Percentiles rank a stretch among this genome's conserved stretches.
Conservation (phyloP, 1,140 invertebrate genomes). For the Luehdorfia chinensis region DNA sequence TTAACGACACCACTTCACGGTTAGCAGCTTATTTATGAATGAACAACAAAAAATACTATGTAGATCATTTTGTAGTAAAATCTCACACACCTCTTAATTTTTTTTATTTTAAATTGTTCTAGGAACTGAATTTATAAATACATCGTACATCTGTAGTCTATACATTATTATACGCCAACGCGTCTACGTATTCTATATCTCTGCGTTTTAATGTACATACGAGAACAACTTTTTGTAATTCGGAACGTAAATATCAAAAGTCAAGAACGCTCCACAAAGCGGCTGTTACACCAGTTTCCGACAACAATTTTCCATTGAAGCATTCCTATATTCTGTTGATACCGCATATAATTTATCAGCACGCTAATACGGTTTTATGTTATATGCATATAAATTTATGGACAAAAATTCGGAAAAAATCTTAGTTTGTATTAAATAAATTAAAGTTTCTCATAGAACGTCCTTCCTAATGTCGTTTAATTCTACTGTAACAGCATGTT, state of each 20-base stretch:
- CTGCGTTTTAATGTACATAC: background rate
- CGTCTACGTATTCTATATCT: slow-evolving; percentile 3
- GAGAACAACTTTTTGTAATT: slow-evolving; percentile 9
- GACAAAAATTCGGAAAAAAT: background rate
- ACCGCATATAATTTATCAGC: background rate
- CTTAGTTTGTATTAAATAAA: no score
- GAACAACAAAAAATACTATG: slow-evolving; percentile 51
- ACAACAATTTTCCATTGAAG: slow-evolving; percentile 8
- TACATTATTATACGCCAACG: background rate
- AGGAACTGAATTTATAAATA: no score
- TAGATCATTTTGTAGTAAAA: slow-evolving; percentile 34
- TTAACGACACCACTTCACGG: slow-evolving; percentile 54
- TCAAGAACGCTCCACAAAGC: slow-evolving; percentile 13
- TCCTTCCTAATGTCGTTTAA: slow-evolving; percentile 9
- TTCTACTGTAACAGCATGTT: slow-evolving; percentile 16
- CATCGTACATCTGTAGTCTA: no score
- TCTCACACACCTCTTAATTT: slow-evolving; percentile 23
- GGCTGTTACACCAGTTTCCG: slow-evolving; percentile 2
- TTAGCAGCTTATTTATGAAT: slow-evolving; percentile 50
- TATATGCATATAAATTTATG: background rate
- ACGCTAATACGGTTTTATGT: background rate
- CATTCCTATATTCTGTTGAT: slow-evolving; percentile 2
- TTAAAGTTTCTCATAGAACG: background rate
- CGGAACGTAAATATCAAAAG: slow-evolving; percentile 16
- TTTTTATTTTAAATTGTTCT: slow-evolving; percentile 8